A percentile compares a stretch with the other conserved stretches of the same genome.
phyloP scores from a whole-genome alignment of 2,113 vertebrate genomes.

The zebrafish (Danio rerio) region GRCz12tu NC_133188.1:24024501-24025000 shows the following conservation, averaged over 20 bases:
- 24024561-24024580: neutral
- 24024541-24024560: neutral
- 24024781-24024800: conserved; percentile 37
- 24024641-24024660: neutral
- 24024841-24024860: conserved; percentile 40
- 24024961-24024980: conserved; percentile 6
- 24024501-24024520: neutral
- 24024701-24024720: conserved; percentile 42
- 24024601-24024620: neutral
- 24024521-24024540: neutral
- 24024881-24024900: conserved; percentile 53
- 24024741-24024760: conserved; percentile 34
- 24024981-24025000: conserved; percentile 27
- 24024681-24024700: conserved; percentile 31
- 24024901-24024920: conserved; percentile 23
- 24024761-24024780: conserved; percentile 47
- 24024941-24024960: conserved; percentile 26
- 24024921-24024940: conserved; percentile 32
- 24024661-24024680: conserved; percentile 3
- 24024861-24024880: conserved; percentile 54
- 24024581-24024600: neutral
- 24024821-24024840: neutral
- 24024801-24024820: conserved; percentile 5
- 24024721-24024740: conserved; percentile 15
- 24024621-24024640: neutral